Evolutionary conservation across 2,113 vertebrate species (phyloP).

Genomic region (Zeus faber): DNA sequence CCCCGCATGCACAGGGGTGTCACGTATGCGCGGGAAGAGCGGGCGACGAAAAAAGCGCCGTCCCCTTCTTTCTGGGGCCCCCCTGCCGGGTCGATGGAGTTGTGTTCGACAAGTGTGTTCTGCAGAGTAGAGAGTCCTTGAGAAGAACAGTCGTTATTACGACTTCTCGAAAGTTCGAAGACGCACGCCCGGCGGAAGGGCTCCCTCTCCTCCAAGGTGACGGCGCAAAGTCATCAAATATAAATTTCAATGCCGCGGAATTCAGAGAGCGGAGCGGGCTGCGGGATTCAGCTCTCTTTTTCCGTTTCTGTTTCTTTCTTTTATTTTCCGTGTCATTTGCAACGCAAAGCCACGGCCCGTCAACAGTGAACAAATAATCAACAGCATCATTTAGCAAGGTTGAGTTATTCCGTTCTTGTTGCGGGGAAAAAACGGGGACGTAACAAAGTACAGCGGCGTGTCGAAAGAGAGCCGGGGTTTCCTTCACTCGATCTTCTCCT

Average conservation of each 20-base stretch:
- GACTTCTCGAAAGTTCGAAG: background rate
- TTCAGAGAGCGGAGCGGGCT: conserved; percentile 23
- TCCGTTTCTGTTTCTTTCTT: background rate
- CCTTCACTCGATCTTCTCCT: conserved; percentile 15
- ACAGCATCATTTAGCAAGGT: background rate
- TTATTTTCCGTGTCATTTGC: too few species aligned
- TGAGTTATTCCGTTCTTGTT: conserved; percentile 11
- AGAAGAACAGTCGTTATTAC: background rate
- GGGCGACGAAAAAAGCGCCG: too few species aligned
- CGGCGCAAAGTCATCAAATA: conserved; percentile 44
- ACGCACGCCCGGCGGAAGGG: conserved; percentile 6
- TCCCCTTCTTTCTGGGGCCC: too few species aligned
- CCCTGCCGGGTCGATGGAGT: too few species aligned
- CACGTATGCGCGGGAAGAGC: too few species aligned
- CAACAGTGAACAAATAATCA: too few species aligned
- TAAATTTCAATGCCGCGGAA: conserved; percentile 42
- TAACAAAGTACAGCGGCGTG: too few species aligned
- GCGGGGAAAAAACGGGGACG: too few species aligned
- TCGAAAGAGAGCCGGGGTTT: background rate
- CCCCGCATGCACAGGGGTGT: too few species aligned
- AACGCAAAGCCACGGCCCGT: too few species aligned
- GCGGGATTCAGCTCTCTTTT: conserved; percentile 32
- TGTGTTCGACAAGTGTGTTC: too few species aligned
- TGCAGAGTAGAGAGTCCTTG: background rate
- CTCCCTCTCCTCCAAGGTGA: conserved; percentile 28